phyloP scores from a whole-genome alignment of 2,888 invertebrate genomes.

The Hetaerina titia region DNA sequence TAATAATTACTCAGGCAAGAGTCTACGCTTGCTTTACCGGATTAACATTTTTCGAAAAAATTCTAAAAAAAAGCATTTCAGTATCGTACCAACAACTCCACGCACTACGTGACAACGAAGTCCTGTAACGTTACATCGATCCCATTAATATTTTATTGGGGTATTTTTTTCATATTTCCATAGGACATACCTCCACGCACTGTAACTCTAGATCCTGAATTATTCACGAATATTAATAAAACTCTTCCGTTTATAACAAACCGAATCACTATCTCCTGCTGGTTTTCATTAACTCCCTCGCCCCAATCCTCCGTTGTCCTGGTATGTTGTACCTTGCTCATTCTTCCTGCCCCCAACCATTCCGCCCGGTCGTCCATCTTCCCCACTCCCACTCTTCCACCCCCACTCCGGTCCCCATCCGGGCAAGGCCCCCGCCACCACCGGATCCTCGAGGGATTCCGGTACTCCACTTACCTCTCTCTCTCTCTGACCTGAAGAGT shows the following conservation, averaged over 20 bases:
- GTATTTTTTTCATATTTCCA: too few relatives aligned
- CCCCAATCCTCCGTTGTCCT: too few relatives aligned
- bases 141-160: too few relatives aligned
- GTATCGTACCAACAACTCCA: too few relatives aligned
- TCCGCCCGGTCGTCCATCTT: neutral
- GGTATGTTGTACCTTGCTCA: neutral
- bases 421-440: neutral
- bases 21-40: too few relatives aligned
- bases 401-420: neutral
- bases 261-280: neutral
- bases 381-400: neutral
- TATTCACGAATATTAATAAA: neutral
- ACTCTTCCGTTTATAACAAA: neutral
- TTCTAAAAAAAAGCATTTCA: too few relatives aligned
- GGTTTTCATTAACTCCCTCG: neutral
- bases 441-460: neutral
- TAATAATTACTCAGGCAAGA: too few relatives aligned
- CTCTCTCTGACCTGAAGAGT: conserved; percentile 6
- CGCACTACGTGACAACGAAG: too few relatives aligned
- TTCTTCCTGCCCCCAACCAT: neutral
- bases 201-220: neutral
- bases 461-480: neutral
- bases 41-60: too few relatives aligned
- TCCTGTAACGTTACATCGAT: too few relatives aligned
- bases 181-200: neutral